Evolutionary conservation across 92 coral and sea anemone species (phyloP), one percentile per base, ranked within the genome.

Genomic region (Paragorgia papillata): DNA sequence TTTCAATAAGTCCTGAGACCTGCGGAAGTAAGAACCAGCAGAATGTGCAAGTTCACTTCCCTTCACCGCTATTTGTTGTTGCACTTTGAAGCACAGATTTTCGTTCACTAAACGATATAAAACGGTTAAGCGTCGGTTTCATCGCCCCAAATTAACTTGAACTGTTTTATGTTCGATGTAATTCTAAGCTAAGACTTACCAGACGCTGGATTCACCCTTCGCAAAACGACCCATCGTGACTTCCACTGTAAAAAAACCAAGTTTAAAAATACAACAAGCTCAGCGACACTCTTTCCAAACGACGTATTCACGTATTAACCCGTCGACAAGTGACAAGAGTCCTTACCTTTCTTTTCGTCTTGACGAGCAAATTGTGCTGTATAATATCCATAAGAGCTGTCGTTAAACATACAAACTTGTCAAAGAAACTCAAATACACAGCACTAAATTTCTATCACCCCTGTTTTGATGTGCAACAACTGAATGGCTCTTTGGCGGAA

Each of bases 221-320:
- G 79, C 64, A 95, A 80, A 58, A 95, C 99, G 53, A 91, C 99
- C 99, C 99, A 95, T 65, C 99, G 83, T 48, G 87, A 34, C 92
- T 95, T 95, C 99, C 99, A 95, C 99, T 95, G 83, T 58, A 87
- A 31, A 84, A 73, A 40, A 41, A 58, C n/a, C 54, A 39, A n/a
- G n/a, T n/a, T n/a, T n/a, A 71, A 73, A 76, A 77, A 79, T 58
- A 73, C 33, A 69, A 25, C 41, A 60, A 57, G 21, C 8, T 55
- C 2, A 32, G 14, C 19, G 19, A 49, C 41, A 27, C 64, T 24
- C 35, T 37, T 37, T 28, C 83, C 12, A 15, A n/a, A n/a, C n/a
- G n/a, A n/a, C n/a, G n/a, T n/a, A n/a, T n/a, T n/a, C n/a, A n/a
- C n/a, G n/a, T n/a, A n/a, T n/a, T n/a, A n/a, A n/a, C n/a, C n/a